Evolutionary conservation across 2,888 invertebrate species (phyloP), one percentile per base, ranked within the genome.

Genomic region (Fabriciana adippe): DNA sequence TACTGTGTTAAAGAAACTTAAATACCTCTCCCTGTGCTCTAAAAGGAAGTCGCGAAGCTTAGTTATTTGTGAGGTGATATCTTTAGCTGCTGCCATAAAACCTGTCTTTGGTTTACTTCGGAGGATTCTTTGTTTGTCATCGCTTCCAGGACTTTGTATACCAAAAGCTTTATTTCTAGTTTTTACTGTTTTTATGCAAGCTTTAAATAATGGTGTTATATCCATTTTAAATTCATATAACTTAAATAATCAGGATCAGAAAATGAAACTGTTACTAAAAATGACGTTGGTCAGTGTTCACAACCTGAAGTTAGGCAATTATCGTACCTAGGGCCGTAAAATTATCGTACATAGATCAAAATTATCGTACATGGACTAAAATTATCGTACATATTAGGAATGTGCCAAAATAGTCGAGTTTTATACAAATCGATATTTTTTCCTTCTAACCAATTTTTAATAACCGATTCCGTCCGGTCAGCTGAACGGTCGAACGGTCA

Each of bases 1-100:
- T 35, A 95, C 85, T 80, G 95, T 95, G 81, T 95, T 95, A 1
- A 95, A 94, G 72, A 97, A 96, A 85, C 97, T 97, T 78, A 98
- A 94, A 86, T 99, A 99, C 21, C 96, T 96, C 72, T 96, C 95
- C 72, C 97, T 95, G 83, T 98, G 97, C 77, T 98, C 96, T 18
- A 96, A 79, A 16, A 99, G 88, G 78, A 98, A 96, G 81, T 96
- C 96, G 54, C 96, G 94, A 62, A 99, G 90, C 75, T 95, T 95
- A 1, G 95, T 95, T 67, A 98, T 96, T 85, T 97, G 97, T 60
- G 94, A 93, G 68, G 96, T 94, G 66, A 97, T 95, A 80, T 97
- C 96, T 81, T 95, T 96, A 2, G 96, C 95, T 83, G 95, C 96
- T 35, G 90, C 86, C 81, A 94, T 92, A 91, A 97, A 95, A 81